Percentiles rank a stretch among this genome's conserved stretches.
These are phyloP conservation scores for Tryphoninae sp. DNA, from an alignment of 2,888 invertebrate species.

Conservation along the genomic window DNA sequence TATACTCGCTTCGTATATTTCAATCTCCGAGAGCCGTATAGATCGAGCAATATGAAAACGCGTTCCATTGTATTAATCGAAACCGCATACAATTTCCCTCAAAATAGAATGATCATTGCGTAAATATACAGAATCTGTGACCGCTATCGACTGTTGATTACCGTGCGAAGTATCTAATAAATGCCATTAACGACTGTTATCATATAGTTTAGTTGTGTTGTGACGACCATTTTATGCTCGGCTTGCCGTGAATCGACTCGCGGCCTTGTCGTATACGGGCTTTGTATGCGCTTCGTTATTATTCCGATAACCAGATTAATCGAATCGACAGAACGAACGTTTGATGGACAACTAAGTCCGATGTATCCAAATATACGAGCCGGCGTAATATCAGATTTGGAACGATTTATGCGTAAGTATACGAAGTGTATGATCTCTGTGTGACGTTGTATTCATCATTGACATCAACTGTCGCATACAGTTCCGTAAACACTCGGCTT, in stretches of 20 bases:
- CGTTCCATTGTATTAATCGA: conserved; percentile 1
- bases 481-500: too few species aligned
- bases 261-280: too few species aligned
- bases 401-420: neutral
- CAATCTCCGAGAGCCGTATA: neutral
- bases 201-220: conserved; percentile 6
- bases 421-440: neutral
- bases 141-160: neutral
- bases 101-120: conserved; percentile 35
- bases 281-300: too few species aligned
- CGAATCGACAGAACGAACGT: neutral
- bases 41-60: conserved; percentile 24
- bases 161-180: conserved; percentile 6
- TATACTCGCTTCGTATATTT: conserved; percentile 7
- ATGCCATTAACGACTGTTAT: conserved; percentile 25
- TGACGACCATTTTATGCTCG: conserved; percentile 7
- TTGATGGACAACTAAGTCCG: neutral
- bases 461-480: neutral
- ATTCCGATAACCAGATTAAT: neutral
- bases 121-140: neutral
- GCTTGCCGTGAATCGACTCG: neutral
- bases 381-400: neutral
- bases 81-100: conserved; percentile 31
- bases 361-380: neutral
- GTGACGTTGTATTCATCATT: neutral